Evolutionary conservation across 2,113 vertebrate species (phyloP), one percentile per base, ranked within the genome.

Genomic region (Seriola aureovittata): DNA sequence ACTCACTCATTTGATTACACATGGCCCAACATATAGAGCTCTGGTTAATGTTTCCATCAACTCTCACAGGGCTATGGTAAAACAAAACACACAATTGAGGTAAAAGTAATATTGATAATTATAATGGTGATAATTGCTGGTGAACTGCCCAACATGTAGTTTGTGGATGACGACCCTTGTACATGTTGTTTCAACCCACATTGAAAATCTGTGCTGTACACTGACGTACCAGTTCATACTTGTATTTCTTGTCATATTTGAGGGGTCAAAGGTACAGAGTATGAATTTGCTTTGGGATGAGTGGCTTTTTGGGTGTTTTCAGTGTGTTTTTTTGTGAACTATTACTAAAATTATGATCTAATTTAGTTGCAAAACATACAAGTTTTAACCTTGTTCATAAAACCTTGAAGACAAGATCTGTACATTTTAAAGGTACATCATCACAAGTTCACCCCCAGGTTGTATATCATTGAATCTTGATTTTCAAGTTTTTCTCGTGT

Each of bases 71-170:
- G 36, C 19, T 52, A n/a, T 0, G 34, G 3, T 38, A 19, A 32
- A 17, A 59, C 10, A 25, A 52, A 16, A 65, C 21, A 66, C n/a
- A 66, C 19, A 44, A 4, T 2, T n/a, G 40, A 1, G 23, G 21
- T 66, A 17, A 48, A 54, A 52, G 64, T 11, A 16, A 32, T 52
- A 29, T 25, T 19, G 8, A 38, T 46, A 19, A 23, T 63, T 29
- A 71, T 13, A 67, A 44, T 21, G 16, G 42, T 60, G 8, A 60
- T 80, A 21, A 63, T 25, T 67, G 75, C 44, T 81, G 50, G 32
- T 75, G 46, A 82, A 82, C 62, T 68, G 70, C 65, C 64, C 58
- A 63, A 67, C 52, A 34, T 82, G 59, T 36, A 38, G 36, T 57
- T 57, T 81, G 48, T 79, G 67, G 42, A 77, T 79, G n/a, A 71